Evolutionary conservation across 2,797 vertebrate genomes (phyloP), one percentile per base, ranked within the genome.

Genomic region (Perodicticus potto): DNA sequence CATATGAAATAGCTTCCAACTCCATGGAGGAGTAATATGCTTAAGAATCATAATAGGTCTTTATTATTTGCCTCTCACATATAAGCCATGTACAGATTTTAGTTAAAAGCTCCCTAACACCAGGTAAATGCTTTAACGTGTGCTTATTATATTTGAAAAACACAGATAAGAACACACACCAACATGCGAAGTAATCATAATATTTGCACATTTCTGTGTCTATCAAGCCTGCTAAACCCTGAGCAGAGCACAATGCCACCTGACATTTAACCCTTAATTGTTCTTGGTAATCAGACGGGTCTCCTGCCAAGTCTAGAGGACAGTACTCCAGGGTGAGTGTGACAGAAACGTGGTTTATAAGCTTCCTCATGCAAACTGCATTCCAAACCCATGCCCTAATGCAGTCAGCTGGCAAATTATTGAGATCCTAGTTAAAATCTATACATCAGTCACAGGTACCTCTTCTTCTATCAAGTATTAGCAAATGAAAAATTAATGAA

Each of bases 181-280:
- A 96, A 90, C 80, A 90, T 87, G 92, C 91, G 53, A 95, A 97
- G 76, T 32, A 83, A 97, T 97, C 97, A 95, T 93, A 96, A 97
- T 90, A 96, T 76, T 97, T 20, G 95, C 89, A 91, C 69, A 85
- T 94, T 55, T 96, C 97, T 93, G 55, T 96, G 96, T 97, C 97
- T 96, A 87, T 97, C 86, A 96, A 93, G 97, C 74, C 96, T 97
- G 94, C 96, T 78, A 65, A 49, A 80, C 94, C 96, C 91, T 95
- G 89, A 98, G 97, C 95, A 95, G 95, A 16, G 53, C 92, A 97
- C 97, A 96, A 96, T 91, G 96, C 96, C 96, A 94, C 97, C 98
- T 97, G 98, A 96, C 97, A 97, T 97, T 98, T 98, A 98, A 98
- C 98, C 97, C 97, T 95, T 97, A 77, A 97, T 96, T 97, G 96